phyloP scores from a whole-genome alignment of 1,140 invertebrate species.

The Phthorimaea operculella region DNA sequence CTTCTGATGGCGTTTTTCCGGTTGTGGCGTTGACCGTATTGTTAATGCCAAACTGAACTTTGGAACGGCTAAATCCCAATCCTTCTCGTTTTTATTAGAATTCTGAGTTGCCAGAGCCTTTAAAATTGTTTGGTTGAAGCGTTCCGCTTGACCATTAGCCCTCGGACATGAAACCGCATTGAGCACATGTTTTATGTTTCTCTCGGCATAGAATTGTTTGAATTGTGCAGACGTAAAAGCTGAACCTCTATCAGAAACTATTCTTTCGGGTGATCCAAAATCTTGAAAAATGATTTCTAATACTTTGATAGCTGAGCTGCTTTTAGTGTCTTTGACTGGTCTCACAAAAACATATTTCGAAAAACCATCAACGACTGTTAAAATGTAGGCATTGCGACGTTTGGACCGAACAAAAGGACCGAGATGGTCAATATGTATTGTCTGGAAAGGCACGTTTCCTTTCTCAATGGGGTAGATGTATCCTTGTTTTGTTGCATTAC shows the following conservation, averaged over 20 bases:
- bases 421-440: constrained; percentile 11
- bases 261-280: constrained; percentile 3
- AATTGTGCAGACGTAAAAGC: neutral
- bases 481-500: constrained; percentile 9
- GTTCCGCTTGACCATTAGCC: constrained; percentile 26
- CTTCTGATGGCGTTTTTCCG: neutral
- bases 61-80: neutral
- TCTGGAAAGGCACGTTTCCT: constrained; percentile 11
- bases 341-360: constrained; percentile 18
- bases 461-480: constrained; percentile 14
- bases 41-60: constrained; percentile 1
- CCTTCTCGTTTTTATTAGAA: neutral
- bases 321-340: constrained; percentile 4
- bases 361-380: too few relatives aligned
- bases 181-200: constrained; percentile 1
- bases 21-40: neutral
- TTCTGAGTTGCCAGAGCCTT: constrained; percentile 16
- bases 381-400: constrained; percentile 22
- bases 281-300: neutral
- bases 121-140: constrained; percentile 25
- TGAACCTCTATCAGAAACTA: constrained; percentile 1
- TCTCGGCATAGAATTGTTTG: neutral
- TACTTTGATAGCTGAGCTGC: neutral
- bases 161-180: constrained; percentile 3
- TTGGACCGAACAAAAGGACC: constrained; percentile 14